Percentiles rank a stretch among this genome's conserved stretches.
Evolutionary conservation across 2,888 invertebrate genomes (phyloP).

Genomic region (Drosophila meridionalis): DNA sequence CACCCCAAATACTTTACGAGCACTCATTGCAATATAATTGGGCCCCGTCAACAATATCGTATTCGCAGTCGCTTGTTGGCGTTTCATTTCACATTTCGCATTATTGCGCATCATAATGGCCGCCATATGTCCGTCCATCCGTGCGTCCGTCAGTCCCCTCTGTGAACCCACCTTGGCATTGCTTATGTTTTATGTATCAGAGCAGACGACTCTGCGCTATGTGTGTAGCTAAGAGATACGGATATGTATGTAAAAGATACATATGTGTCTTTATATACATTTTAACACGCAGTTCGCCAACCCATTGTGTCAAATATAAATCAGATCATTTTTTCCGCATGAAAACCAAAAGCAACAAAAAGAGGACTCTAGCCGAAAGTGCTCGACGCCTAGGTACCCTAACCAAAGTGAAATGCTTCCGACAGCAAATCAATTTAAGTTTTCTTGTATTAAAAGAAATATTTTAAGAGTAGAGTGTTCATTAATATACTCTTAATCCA

Average conservation of each 20-base stretch:
- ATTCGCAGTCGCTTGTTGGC: slow-evolving; percentile 31
- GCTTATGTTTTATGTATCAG: slow-evolving; percentile 82
- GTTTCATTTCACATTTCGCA: slow-evolving; percentile 64
- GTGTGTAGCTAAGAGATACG: slow-evolving; percentile 28
- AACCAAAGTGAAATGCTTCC: background rate
- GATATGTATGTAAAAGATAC: slow-evolving; percentile 33
- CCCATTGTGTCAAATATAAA: slow-evolving; percentile 82
- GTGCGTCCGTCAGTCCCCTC: slow-evolving; percentile 4
- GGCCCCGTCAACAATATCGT: slow-evolving; percentile 47
- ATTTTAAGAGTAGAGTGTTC: no score
- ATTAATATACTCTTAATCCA: no score
- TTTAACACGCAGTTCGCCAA: slow-evolving; percentile 51
- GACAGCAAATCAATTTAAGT: background rate
- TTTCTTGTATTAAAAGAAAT: background rate
- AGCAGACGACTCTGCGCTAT: slow-evolving; percentile 43
- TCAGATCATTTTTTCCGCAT: slow-evolving; percentile 78
- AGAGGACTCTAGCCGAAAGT: background rate
- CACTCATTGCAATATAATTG: slow-evolving; percentile 80
- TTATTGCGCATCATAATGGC: slow-evolving; percentile 77
- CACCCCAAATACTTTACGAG: slow-evolving; percentile 81
- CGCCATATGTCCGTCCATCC: slow-evolving; percentile 62
- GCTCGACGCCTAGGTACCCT: background rate
- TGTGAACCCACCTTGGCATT: slow-evolving; percentile 10
- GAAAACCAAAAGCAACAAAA: slow-evolving; percentile 20
- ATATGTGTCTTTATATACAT: slow-evolving; percentile 25